Percentiles rank a stretch among this genome's conserved stretches.
Evolutionary conservation across 2,888 invertebrate species (phyloP).

Genomic region (Patella pellucida): DNA sequence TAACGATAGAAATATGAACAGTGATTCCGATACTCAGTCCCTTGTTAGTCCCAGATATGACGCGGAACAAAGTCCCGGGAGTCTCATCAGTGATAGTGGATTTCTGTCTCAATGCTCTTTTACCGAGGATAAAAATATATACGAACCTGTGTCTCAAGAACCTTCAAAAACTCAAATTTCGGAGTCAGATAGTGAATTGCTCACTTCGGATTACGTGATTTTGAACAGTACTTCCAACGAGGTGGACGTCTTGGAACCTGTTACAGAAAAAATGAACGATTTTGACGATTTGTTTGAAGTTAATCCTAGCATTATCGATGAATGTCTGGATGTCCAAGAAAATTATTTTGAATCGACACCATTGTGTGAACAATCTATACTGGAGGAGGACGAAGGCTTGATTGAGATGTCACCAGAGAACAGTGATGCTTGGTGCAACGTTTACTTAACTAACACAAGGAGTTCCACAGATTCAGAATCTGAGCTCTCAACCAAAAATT

Average conservation of each 20-base stretch:
- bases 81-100: constrained; percentile 1
- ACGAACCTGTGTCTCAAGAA: neutral
- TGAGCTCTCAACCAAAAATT: too few relatives aligned
- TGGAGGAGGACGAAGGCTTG: neutral
- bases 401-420: neutral
- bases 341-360: neutral
- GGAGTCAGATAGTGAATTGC: neutral
- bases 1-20: neutral
- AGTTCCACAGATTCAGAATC: too few relatives aligned
- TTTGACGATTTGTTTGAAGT: constrained; percentile 1
- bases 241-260: neutral
- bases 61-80: neutral
- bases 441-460: too few relatives aligned
- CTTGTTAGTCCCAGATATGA: neutral
- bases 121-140: neutral
- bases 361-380: neutral
- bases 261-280: neutral
- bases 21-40: neutral
- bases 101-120: constrained; percentile 4
- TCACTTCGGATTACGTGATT: neutral
- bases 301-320: constrained; percentile 4
- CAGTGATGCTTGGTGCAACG: too few relatives aligned
- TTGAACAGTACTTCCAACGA: neutral
- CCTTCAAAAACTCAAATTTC: neutral
- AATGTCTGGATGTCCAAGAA: neutral